Percentiles rank a stretch among this genome's conserved stretches.
phyloP scores from a whole-genome alignment of 2,113 vertebrate genomes.

The Mustela nigripes region DNA sequence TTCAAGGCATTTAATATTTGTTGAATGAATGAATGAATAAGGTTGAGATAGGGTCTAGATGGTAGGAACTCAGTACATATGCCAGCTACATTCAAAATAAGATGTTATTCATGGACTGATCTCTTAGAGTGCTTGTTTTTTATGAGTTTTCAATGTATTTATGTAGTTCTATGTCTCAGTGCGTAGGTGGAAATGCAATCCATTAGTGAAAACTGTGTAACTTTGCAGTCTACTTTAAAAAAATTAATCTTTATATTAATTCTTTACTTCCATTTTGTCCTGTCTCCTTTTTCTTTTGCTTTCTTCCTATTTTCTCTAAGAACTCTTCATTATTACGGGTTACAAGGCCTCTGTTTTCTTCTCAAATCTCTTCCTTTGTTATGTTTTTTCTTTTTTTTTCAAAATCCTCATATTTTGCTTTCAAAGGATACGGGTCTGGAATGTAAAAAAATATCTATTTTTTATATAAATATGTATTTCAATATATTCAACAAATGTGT shows the following conservation, averaged over 20 bases:
- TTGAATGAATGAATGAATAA: slow-evolving; percentile 20
- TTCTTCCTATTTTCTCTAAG: background rate
- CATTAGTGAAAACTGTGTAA: background rate
- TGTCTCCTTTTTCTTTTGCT: background rate
- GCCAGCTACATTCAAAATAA: slow-evolving; percentile 8
- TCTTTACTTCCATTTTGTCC: background rate
- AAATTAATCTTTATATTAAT: background rate
- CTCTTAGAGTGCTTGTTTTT: background rate
- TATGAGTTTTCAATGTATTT: background rate
- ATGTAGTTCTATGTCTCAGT: background rate
- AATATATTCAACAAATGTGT: background rate
- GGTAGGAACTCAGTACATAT: background rate
- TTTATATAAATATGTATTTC: background rate
- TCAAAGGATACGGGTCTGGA: slow-evolving; percentile 73
- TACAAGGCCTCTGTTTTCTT: background rate
- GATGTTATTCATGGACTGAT: background rate
- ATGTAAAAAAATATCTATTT: background rate
- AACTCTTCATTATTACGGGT: background rate
- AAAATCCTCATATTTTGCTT: slow-evolving; percentile 69
- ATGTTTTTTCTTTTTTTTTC: slow-evolving; percentile 64
- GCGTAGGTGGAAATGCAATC: background rate
- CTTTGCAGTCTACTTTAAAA: background rate
- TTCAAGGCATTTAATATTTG: background rate
- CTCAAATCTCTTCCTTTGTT: background rate
- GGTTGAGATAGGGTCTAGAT: background rate